Percentiles rank a stretch among this genome's conserved stretches.
Evolutionary conservation across 2,888 invertebrate species (phyloP).

Genomic region (Drosophila lacicola): DNA sequence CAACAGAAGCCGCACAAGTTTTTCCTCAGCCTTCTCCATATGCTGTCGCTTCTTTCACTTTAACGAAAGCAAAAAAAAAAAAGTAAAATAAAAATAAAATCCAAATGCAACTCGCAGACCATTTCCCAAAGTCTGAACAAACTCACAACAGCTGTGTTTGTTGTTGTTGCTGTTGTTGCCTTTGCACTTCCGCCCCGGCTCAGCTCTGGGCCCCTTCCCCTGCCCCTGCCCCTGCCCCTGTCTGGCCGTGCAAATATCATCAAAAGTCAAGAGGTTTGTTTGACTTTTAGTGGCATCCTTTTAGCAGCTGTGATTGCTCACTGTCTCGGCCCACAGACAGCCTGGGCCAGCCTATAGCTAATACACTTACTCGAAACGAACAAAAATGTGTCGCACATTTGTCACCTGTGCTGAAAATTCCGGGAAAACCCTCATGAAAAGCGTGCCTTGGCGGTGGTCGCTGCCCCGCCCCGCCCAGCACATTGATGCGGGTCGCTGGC

Average conservation of each 20-base stretch:
- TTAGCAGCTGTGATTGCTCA: conserved; percentile 64
- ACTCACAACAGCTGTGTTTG: conserved; percentile 68
- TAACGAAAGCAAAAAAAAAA: conserved; percentile 25
- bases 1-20: conserved; percentile 78
- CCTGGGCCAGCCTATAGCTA: conserved; percentile 24
- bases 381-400: conserved; percentile 39
- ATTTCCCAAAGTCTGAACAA: conserved; percentile 38
- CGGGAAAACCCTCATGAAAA: conserved; percentile 78
- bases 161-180: conserved; percentile 30
- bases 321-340: background rate
- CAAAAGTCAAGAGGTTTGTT: conserved; percentile 66
- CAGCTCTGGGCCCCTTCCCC: conserved; percentile 1
- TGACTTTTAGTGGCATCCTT: conserved; percentile 59
- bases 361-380: conserved; percentile 12
- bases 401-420: conserved; percentile 77
- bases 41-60: conserved; percentile 14
- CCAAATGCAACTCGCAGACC: conserved; percentile 33
- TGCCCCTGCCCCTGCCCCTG: background rate
- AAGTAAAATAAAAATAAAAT: conserved; percentile 1
- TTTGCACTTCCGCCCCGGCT: conserved; percentile 58
- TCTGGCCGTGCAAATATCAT: conserved; percentile 60
- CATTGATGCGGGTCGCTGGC: conserved; percentile 68
- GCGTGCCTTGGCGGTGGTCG: conserved; percentile 48
- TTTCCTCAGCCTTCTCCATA: conserved; percentile 31
- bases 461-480: background rate